Conservation (phyloP, 2,113 vertebrate genomes). For the Ophthalmolycus amberensis region DNA sequence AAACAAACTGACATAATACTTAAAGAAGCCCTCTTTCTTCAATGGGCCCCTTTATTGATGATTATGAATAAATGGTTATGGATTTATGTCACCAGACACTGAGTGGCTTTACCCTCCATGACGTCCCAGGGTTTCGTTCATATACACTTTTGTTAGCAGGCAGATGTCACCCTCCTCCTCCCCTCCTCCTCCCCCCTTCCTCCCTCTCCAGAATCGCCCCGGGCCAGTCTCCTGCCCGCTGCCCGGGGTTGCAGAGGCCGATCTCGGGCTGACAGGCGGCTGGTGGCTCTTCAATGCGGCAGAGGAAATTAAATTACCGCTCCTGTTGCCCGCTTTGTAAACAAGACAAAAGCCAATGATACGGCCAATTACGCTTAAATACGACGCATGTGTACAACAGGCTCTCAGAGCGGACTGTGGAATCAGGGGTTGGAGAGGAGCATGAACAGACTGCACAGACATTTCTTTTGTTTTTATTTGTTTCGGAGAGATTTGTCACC, state of each 20-base stretch:
- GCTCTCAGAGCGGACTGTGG: slow-evolving; percentile 10
- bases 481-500: background rate
- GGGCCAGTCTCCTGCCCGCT: slow-evolving; percentile 64
- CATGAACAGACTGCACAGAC: background rate
- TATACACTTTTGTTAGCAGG: slow-evolving; percentile 64
- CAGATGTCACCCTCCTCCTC: slow-evolving; percentile 59
- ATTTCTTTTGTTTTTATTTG: background rate
- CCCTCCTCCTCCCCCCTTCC: background rate
- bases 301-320: slow-evolving; percentile 86
- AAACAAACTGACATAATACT: background rate
- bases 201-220: slow-evolving; percentile 52
- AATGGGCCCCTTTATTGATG: background rate
- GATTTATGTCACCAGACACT: slow-evolving; percentile 16
- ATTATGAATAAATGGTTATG: slow-evolving; percentile 6
- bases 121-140: slow-evolving; percentile 52
- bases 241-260: slow-evolving; percentile 65
- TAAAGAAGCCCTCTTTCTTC: background rate
- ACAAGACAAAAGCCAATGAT: slow-evolving; percentile 88
- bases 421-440: background rate
- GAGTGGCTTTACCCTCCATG: slow-evolving; percentile 14
- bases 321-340: slow-evolving; percentile 83
- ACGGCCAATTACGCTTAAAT: slow-evolving; percentile 84
- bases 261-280: slow-evolving; percentile 78
- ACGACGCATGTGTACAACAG: slow-evolving; percentile 67
- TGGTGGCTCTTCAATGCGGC: slow-evolving; percentile 80